A percentile compares a stretch with the other conserved stretches of the same genome.
Evolutionary conservation across 2,888 invertebrate species (phyloP).

Genomic region (Agrochola macilenta): DNA sequence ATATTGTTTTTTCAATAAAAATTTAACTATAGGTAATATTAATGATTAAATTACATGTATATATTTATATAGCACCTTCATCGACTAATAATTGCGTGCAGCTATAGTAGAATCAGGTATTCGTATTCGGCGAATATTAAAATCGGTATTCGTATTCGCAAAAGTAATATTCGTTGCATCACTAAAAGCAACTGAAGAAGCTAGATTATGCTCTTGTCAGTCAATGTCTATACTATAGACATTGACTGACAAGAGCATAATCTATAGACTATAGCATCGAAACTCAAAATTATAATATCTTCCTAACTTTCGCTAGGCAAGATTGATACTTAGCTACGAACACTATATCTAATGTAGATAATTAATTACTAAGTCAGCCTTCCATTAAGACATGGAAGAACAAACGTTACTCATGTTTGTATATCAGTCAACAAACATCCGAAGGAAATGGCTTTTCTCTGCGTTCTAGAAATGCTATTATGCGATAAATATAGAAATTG

Average conservation of each 20-base stretch:
- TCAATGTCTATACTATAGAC: no score
- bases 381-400: constrained; percentile 40
- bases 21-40: no score
- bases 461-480: constrained; percentile 38
- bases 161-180: no score
- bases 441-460: constrained; percentile 56
- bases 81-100: no score
- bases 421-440: constrained; percentile 53
- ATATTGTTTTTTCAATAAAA: no score
- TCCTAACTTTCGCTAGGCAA: constrained; percentile 2
- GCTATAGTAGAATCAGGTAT: no score
- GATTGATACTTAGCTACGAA: background rate
- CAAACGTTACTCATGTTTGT: constrained; percentile 43
- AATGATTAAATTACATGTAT: no score
- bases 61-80: no score
- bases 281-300: background rate
- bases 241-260: no score
- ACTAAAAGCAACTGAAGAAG: background rate
- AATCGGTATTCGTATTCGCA: no score
- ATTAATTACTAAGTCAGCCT: constrained; percentile 18
- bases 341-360: constrained; percentile 6
- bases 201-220: background rate
- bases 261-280: background rate
- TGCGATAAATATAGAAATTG: constrained; percentile 51
- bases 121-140: no score